A percentile compares a stretch with the other conserved stretches of the same genome.
Conservation (phyloP, 2,888 invertebrate genomes). For the Dasysyrphus albostriatus region DNA sequence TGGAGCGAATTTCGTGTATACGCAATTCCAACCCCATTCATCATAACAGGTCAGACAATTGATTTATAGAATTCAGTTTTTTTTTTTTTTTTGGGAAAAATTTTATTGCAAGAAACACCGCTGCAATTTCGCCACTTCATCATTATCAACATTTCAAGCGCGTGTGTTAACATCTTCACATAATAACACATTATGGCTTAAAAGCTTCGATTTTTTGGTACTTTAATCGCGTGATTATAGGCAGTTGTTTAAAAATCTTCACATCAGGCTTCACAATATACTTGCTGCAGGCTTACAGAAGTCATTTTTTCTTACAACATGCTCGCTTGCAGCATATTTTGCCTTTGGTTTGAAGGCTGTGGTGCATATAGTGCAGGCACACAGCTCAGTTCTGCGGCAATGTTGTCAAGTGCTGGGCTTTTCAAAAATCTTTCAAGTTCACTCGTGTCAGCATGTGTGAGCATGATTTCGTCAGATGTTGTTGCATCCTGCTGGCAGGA, state of each 20-base stretch:
- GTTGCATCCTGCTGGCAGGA: conserved; percentile 7
- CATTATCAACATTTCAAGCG: conserved; percentile 38
- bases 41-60: conserved; percentile 64
- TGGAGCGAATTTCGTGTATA: conserved; percentile 6
- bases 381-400: conserved; percentile 26
- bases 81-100: conserved; percentile 28
- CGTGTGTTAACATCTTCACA: conserved; percentile 70
- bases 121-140: conserved; percentile 64
- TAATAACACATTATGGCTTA: conserved; percentile 64
- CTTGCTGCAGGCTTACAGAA: conserved; percentile 70
- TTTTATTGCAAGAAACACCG: conserved; percentile 41
- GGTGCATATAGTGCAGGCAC: not conserved
- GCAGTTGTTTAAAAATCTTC: conserved; percentile 15
- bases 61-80: conserved; percentile 65
- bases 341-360: conserved; percentile 21
- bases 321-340: not conserved
- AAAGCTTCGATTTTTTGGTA: conserved; percentile 56
- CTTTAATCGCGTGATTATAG: conserved; percentile 69
- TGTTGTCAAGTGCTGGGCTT: conserved; percentile 40
- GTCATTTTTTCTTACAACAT: conserved; percentile 54
- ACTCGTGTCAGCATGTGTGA: conserved; percentile 46
- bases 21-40: conserved; percentile 54
- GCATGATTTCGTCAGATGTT: conserved; percentile 26
- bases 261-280: conserved; percentile 26
- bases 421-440: conserved; percentile 39